Base-by-base conservation (phyloP, 2,113 vertebrate genomes). In the Neolamprologus hecqui region DNA sequence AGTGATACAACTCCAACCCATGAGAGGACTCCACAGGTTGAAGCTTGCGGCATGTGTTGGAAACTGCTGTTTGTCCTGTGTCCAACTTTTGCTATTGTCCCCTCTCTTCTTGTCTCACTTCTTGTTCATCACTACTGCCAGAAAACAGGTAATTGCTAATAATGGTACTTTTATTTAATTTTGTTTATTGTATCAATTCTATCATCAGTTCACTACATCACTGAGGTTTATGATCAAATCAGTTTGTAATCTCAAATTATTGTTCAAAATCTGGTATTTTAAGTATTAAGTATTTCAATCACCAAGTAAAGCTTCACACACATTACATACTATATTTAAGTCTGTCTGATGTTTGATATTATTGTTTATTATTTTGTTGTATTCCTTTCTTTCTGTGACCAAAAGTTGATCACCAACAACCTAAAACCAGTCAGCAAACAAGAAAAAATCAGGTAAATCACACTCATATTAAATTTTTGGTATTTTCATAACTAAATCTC, bases 51-150 rank as follows among this genome's bases (percentile, higher is more conserved):
- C 9, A 19, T 37, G 23, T 91, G 83, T 53, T 88, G 90, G 86
- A 87, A 3, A 14, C 81, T 94, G 84, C 80, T 92, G 75, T 63
- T 70, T 31, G 82, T 33, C 26, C 37, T 94, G 10, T 93, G 83
- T 85, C 88, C 84, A 35, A 60, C 31, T 14, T 17, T n/a, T 14
- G 63, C 88, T 11, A 7, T 87, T 54, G 1, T 92, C 54, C 91
- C 55, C 28, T 57, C 79, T 75, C 33, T 92, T 53, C 28, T 93
- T 31, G 84, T 81, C 4, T 70, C 84, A 1, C 5, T 83, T 81
- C 9, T 89, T 17, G 55, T 92, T 70, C 80, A 85, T 57, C 11
- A 12, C 8, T 6, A 82, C 86, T 91, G 81, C 51, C 17, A 8
- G 9, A 90, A 86, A 86, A 60, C 54, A 86, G 92, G 92, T 93